Percentiles rank a stretch among this genome's conserved stretches.
Evolutionary conservation across 2,113 vertebrate genomes (phyloP).

Genomic region (Hemiprocne comata): DNA sequence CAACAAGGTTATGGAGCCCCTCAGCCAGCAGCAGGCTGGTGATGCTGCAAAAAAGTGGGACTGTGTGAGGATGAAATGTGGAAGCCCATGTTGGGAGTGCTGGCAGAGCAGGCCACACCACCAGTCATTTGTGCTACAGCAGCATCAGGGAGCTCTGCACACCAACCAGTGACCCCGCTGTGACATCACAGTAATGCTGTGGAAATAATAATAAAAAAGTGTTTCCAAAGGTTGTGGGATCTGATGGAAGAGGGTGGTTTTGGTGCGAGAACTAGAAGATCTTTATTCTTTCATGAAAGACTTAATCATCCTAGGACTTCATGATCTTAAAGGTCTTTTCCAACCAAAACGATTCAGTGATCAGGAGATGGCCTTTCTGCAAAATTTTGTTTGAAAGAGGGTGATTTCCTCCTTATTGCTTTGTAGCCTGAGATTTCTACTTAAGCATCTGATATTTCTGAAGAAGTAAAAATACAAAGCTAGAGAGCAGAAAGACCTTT

Average conservation of each 20-base stretch:
- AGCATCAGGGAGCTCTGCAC: neutral
- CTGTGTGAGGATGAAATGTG: neutral
- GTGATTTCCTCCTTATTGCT: neutral
- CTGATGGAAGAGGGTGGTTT: neutral
- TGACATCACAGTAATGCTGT: neutral
- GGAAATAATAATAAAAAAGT: neutral
- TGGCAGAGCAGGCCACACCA: neutral
- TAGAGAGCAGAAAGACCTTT: neutral
- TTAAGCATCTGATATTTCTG: conserved; percentile 15
- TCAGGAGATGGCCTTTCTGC: neutral
- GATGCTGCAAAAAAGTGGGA: neutral
- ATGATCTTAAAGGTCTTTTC: too few species aligned
- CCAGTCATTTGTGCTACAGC: neutral
- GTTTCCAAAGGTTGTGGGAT: neutral
- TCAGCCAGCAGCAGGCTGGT: too few species aligned
- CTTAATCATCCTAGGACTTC: neutral
- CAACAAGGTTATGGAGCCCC: neutral
- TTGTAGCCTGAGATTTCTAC: neutral
- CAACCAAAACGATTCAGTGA: too few species aligned
- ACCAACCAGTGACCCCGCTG: too few species aligned
- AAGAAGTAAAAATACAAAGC: conserved; percentile 12
- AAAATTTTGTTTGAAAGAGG: neutral
- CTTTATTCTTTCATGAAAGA: neutral
- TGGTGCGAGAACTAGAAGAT: neutral
- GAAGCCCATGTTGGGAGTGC: too few species aligned